phyloP scores from a whole-genome alignment of 2,113 vertebrate species.

The Anguilla japonica region DNA sequence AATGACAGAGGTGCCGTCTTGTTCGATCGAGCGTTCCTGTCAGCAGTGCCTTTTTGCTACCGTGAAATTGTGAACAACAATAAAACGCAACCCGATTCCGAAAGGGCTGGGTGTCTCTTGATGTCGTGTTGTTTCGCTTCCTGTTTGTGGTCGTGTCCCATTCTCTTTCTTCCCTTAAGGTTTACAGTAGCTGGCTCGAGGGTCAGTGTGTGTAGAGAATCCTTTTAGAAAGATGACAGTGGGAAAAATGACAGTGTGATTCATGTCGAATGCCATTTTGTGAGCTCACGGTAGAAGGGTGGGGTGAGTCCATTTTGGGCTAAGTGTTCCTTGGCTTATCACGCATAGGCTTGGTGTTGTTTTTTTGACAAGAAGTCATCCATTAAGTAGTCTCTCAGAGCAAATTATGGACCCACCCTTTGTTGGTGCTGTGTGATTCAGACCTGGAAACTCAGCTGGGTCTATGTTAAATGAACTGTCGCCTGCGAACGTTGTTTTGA shows the following conservation, averaged over 20 bases:
- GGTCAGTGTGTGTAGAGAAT: not conserved
- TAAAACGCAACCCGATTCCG: not conserved
- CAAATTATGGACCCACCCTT: no score
- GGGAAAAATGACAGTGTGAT: not conserved
- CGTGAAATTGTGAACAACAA: not conserved
- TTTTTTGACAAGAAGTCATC: not conserved
- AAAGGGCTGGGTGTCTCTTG: not conserved
- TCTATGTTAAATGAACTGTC: no score
- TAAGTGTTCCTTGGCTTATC: not conserved
- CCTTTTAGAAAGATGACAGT: not conserved
- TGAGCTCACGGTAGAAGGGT: not conserved
- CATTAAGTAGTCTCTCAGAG: not conserved
- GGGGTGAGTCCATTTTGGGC: not conserved
- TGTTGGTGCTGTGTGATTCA: no score
- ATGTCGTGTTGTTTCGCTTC: not conserved
- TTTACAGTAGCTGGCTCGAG: not conserved
- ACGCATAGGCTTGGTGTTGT: not conserved
- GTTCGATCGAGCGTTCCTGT: not conserved
- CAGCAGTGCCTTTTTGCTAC: not conserved
- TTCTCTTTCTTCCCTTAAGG: not conserved
- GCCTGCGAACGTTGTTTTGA: no score
- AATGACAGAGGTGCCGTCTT: not conserved
- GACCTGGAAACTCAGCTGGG: no score
- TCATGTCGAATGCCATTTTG: no score
- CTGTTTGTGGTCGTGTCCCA: not conserved